Percentiles rank a stretch among this genome's conserved stretches.
phyloP scores from a whole-genome alignment of 2,113 vertebrate genomes.

The Oncorhynchus gorbuscha region DNA sequence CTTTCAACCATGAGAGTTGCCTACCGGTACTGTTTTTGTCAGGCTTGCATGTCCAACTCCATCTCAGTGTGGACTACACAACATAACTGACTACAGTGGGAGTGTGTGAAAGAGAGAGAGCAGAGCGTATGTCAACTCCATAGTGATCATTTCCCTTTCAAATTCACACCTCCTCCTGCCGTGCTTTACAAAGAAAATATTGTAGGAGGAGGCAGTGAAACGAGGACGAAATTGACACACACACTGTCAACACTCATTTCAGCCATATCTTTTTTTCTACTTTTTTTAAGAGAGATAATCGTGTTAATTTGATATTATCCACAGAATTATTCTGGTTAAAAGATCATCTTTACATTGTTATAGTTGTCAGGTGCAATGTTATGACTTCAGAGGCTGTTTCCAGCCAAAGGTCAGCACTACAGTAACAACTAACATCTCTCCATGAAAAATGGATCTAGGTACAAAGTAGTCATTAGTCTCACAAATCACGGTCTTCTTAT shows the following conservation, averaged over 20 bases:
- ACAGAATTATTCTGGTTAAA: no score
- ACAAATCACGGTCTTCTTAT: background rate
- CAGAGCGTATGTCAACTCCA: background rate
- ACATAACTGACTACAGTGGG: background rate
- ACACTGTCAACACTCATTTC: background rate
- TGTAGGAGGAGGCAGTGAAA: background rate
- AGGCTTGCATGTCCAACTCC: background rate
- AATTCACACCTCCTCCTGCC: background rate
- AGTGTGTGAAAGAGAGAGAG: background rate
- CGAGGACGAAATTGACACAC: background rate
- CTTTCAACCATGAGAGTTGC: background rate
- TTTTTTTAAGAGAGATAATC: no score
- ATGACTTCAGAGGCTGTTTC: no score
- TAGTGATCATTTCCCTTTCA: constrained; percentile 5
- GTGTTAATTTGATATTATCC: no score
- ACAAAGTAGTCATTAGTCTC: no score
- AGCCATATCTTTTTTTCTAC: no score
- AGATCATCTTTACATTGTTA: no score
- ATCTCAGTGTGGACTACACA: background rate
- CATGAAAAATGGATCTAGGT: no score
- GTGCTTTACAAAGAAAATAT: background rate
- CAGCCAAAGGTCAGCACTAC: no score
- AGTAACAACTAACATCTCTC: no score
- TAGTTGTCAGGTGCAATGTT: no score
- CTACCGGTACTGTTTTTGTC: background rate